A percentile compares a stretch with the other conserved stretches of the same genome.
Conservation (phyloP, 92 coral and sea anemone species). For the Actinernus sp. region DNA sequence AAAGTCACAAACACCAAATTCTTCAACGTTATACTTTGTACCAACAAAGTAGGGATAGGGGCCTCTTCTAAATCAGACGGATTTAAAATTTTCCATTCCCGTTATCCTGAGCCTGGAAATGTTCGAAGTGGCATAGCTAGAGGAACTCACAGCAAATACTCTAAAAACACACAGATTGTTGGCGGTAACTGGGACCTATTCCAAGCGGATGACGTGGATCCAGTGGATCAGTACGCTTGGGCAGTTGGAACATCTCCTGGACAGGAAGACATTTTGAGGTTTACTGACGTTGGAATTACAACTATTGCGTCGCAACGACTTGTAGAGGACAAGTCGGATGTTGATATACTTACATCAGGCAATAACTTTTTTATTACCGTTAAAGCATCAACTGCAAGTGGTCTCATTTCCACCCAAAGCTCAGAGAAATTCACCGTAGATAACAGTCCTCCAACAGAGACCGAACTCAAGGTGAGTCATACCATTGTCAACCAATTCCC, state of each 20-base stretch:
- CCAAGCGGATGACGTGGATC: slow-evolving; percentile 54
- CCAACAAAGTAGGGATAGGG: slow-evolving; percentile 55
- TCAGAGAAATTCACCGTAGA: slow-evolving; percentile 78
- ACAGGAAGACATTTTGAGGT: slow-evolving; percentile 56
- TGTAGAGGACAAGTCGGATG: slow-evolving; percentile 53
- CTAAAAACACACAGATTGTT: slow-evolving; percentile 42
- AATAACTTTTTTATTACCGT: slow-evolving; percentile 64
- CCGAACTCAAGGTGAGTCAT: slow-evolving; percentile 43
- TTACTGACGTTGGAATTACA: slow-evolving; percentile 61
- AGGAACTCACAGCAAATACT: slow-evolving; percentile 25
- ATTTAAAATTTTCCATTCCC: slow-evolving; percentile 43
- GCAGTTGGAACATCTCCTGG: slow-evolving; percentile 63
- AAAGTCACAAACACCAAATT: slow-evolving; percentile 4
- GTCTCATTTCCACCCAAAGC: slow-evolving; percentile 47
- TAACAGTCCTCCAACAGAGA: slow-evolving; percentile 63
- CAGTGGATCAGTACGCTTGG: slow-evolving; percentile 77
- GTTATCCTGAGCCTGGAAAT: slow-evolving; percentile 69
- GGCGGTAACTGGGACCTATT: slow-evolving; percentile 82
- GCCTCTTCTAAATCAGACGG: slow-evolving; percentile 64
- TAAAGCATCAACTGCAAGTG: slow-evolving; percentile 59
- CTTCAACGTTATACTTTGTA: slow-evolving; percentile 54
- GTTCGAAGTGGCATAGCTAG: slow-evolving; percentile 52
- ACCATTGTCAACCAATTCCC: slow-evolving; percentile 46
- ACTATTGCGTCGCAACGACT: slow-evolving; percentile 44
- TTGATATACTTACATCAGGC: slow-evolving; percentile 49